Percentiles rank a stretch among this genome's conserved stretches.
Evolutionary conservation across 2,888 invertebrate species (phyloP).

Genomic region (Abscondita cerata): DNA sequence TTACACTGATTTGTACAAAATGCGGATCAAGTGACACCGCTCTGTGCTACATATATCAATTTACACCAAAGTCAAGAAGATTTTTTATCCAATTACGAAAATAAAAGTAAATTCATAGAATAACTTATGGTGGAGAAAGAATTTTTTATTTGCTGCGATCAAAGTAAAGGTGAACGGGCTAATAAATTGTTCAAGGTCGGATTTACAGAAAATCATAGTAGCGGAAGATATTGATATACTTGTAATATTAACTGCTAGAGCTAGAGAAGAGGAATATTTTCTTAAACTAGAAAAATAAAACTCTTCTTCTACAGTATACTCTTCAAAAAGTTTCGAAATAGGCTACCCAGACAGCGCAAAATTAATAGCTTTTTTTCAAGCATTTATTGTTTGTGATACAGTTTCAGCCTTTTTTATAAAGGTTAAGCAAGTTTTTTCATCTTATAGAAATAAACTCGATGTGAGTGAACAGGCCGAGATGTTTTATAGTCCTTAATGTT

Average conservation of each 20-base stretch:
- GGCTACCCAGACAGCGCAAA: not conserved
- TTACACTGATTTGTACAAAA: no score
- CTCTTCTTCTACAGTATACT: not conserved
- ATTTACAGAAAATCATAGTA: no score
- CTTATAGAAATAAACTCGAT: no score
- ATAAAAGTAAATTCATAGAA: no score
- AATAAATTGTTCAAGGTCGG: no score
- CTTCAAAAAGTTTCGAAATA: conserved; percentile 5
- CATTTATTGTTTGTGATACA: conserved; percentile 2
- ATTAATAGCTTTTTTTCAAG: conserved; percentile 3
- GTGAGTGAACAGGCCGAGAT: not conserved
- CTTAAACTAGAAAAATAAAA: conserved; percentile 2
- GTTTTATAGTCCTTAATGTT: not conserved
- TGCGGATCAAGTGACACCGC: no score
- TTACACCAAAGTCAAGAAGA: no score
- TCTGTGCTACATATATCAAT: no score
- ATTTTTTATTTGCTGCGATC: no score
- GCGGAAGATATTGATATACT: not conserved
- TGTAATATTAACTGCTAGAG: not conserved
- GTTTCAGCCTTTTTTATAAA: conserved; percentile 4
- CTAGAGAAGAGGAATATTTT: not conserved
- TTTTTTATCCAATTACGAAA: no score
- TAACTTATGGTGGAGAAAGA: no score
- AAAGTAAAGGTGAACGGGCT: no score
- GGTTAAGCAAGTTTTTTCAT: not conserved